A percentile compares a stretch with the other conserved stretches of the same genome.
Conservation (phyloP, 2,888 invertebrate genomes). For the Drosophila leonis region DNA sequence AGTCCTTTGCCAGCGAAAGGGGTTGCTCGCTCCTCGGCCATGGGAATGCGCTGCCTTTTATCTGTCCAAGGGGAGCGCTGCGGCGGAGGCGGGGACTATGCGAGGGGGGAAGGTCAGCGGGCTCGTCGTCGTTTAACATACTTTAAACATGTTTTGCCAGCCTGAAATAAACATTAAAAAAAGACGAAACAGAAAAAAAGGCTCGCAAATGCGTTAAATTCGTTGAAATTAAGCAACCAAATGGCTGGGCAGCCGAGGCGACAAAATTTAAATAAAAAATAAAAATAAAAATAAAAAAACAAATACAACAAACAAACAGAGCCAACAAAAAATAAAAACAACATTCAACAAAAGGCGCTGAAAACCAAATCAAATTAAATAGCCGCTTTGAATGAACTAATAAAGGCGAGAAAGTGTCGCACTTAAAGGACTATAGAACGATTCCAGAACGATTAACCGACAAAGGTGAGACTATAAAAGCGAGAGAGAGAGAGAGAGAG, state of each 20-base stretch:
- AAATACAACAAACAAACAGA: constrained; percentile 10
- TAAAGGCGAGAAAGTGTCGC: constrained; percentile 46
- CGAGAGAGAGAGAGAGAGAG: background rate
- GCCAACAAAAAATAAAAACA: constrained; percentile 4
- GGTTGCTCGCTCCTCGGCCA: constrained; percentile 22
- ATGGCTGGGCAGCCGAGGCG: constrained; percentile 24
- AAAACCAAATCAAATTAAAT: constrained; percentile 39
- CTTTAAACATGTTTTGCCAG: constrained; percentile 77
- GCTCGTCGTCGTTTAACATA: constrained; percentile 71
- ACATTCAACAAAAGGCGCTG: constrained; percentile 14
- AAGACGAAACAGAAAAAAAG: constrained; percentile 18
- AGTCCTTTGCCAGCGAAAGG: constrained; percentile 15
- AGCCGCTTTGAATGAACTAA: constrained; percentile 37
- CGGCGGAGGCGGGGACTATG: constrained; percentile 1
- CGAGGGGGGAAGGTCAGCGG: constrained; percentile 17
- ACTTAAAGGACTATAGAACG: constrained; percentile 21
- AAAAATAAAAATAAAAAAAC: constrained; percentile 12
- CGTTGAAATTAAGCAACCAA: constrained; percentile 54
- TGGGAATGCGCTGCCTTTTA: constrained; percentile 53
- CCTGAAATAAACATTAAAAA: constrained; percentile 42
- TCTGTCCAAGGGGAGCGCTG: constrained; percentile 62
- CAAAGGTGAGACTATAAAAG: constrained; percentile 33
- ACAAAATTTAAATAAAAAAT: constrained; percentile 43
- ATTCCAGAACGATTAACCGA: constrained; percentile 43
- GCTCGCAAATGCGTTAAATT: constrained; percentile 66